Conservation (phyloP, 2,797 vertebrate genomes). For the Limosa lapponica region DNA sequence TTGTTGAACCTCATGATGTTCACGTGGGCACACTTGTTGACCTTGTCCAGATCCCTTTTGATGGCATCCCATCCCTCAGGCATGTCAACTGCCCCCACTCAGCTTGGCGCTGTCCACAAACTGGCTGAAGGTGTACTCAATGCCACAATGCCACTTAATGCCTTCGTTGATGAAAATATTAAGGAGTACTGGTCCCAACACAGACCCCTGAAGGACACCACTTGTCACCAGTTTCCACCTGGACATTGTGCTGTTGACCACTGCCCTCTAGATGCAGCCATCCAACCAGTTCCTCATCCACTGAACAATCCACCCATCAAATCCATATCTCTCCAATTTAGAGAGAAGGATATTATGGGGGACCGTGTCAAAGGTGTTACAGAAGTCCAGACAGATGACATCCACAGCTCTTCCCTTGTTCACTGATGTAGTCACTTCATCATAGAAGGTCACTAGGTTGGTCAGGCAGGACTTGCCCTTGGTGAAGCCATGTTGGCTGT, state of each 20-base stretch:
- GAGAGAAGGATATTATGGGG: not conserved
- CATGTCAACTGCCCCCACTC: not conserved
- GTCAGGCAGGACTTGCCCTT: not conserved
- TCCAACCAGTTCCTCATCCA: not conserved
- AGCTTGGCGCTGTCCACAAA: not conserved
- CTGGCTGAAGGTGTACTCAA: not conserved
- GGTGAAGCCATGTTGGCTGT: not conserved
- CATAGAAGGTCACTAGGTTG: not conserved
- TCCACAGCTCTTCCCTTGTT: not conserved
- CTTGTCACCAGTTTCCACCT: not conserved
- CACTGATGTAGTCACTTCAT: not conserved
- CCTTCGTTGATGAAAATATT: not conserved
- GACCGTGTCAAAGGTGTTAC: not conserved
- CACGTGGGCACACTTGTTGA: not conserved
- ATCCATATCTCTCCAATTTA: not conserved
- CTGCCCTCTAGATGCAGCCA: not conserved
- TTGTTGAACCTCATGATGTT: not conserved
- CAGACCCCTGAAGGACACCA: not conserved
- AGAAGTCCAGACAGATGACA: not conserved
- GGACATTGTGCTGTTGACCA: not conserved
- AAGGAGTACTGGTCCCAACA: not conserved
- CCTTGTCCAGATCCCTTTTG: not conserved
- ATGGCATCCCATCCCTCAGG: not conserved
- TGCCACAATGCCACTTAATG: no score
- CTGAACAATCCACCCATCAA: not conserved